Percentiles rank a stretch among this genome's conserved stretches.
Evolutionary conservation across 2,888 invertebrate species (phyloP).

Genomic region (Dromius quadrimaculatus): DNA sequence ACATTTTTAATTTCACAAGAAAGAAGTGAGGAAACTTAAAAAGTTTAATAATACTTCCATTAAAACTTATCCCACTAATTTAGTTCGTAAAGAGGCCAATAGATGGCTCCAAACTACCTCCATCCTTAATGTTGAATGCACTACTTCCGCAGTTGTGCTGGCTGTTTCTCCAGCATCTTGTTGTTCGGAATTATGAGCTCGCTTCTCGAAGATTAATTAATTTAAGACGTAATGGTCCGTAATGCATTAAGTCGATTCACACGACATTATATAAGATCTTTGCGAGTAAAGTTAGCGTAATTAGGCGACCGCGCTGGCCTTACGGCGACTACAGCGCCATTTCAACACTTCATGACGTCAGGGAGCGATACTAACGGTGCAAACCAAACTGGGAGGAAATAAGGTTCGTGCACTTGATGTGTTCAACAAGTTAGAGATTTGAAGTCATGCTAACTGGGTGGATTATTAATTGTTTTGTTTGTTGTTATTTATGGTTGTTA

Average conservation of each 20-base stretch:
- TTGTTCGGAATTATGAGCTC: constrained; percentile 44
- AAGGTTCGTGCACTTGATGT: constrained; percentile 26
- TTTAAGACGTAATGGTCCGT: constrained; percentile 70
- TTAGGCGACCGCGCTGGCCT: constrained; percentile 50
- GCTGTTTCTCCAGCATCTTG: constrained; percentile 19
- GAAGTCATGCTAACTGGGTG: constrained; percentile 15
- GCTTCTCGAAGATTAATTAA: constrained; percentile 66
- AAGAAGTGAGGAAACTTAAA: background rate
- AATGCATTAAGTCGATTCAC: constrained; percentile 59
- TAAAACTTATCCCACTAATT: background rate
- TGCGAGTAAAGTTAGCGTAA: constrained; percentile 55
- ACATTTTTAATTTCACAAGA: no score
- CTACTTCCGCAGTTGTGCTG: background rate
- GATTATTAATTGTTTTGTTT: constrained; percentile 48
- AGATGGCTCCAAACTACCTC: constrained; percentile 1
- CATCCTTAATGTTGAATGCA: background rate
- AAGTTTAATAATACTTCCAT: background rate
- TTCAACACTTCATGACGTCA: constrained; percentile 37
- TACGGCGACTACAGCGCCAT: constrained; percentile 31
- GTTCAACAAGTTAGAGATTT: constrained; percentile 45
- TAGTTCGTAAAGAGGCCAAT: background rate
- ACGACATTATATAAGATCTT: constrained; percentile 55
- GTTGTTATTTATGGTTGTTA: constrained; percentile 35
- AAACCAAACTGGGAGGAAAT: background rate
- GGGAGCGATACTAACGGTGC: constrained; percentile 1